Conservation (phyloP, 2,113 vertebrate species). For the Euleptes europaea region DNA sequence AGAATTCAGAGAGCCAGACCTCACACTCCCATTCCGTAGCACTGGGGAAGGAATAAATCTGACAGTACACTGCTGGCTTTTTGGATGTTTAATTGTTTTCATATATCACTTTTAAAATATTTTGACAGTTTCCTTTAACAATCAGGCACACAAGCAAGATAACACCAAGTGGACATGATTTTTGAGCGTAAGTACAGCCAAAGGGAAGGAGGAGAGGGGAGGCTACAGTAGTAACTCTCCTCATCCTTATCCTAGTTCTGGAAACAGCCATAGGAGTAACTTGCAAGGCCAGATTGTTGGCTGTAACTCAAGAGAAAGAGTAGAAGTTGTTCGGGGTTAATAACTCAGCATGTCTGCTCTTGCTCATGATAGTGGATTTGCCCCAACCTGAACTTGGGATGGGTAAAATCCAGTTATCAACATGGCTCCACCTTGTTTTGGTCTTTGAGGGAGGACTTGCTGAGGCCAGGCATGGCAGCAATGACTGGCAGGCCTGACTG, state of each 20-base stretch:
- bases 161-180: slow-evolving; percentile 59
- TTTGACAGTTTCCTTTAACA: slow-evolving; percentile 54
- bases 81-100: slow-evolving; percentile 59
- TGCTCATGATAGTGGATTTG: neutral
- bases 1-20: slow-evolving; percentile 1
- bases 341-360: neutral
- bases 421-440: too few species aligned
- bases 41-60: slow-evolving; percentile 29
- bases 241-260: neutral
- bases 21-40: neutral
- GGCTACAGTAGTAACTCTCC: neutral
- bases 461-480: too few species aligned
- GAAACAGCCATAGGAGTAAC: accelerated
- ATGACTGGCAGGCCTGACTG: too few species aligned
- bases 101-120: slow-evolving; percentile 46
- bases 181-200: neutral
- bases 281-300: neutral
- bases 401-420: neutral
- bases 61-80: slow-evolving; percentile 36
- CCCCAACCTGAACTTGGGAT: neutral
- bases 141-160: slow-evolving; percentile 64
- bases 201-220: slow-evolving; percentile 22
- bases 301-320: neutral
- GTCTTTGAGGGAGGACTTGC: too few species aligned
- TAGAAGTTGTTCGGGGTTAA: slow-evolving; percentile 10